phyloP scores from a whole-genome alignment of 2,888 invertebrate species.

The Standfussiana lucernea region DNA sequence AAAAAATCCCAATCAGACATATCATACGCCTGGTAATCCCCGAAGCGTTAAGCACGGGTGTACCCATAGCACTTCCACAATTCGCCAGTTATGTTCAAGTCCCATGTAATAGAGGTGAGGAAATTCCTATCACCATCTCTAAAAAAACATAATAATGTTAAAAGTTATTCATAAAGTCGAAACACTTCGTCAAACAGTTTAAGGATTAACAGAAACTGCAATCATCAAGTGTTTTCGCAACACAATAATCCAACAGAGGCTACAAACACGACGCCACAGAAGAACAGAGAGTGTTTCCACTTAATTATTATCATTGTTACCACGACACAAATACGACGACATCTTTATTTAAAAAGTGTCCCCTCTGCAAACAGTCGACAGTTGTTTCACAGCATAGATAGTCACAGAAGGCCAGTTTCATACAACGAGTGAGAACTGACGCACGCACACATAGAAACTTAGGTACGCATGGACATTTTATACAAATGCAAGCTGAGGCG shows the following conservation, averaged over 20 bases:
- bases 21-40: background rate
- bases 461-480: background rate
- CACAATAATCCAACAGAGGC: constrained; percentile 35
- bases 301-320: constrained; percentile 56
- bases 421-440: background rate
- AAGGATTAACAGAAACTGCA: background rate
- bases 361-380: constrained; percentile 34
- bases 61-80: background rate
- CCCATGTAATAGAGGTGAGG: background rate
- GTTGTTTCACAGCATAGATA: background rate
- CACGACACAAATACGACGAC: constrained; percentile 55
- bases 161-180: background rate
- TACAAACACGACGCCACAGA: constrained; percentile 24
- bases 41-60: background rate
- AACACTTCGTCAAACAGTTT: background rate
- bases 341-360: constrained; percentile 58
- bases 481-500: background rate
- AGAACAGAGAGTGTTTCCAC: constrained; percentile 41
- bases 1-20: background rate
- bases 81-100: background rate
- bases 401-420: constrained; percentile 3
- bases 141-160: background rate
- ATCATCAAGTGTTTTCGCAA: constrained; percentile 11
- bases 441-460: too few species aligned
- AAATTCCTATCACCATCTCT: background rate